These are phyloP conservation scores for Vultur gryphus DNA, from an alignment of 2,797 vertebrate species.

Conservation along the genomic window DNA sequence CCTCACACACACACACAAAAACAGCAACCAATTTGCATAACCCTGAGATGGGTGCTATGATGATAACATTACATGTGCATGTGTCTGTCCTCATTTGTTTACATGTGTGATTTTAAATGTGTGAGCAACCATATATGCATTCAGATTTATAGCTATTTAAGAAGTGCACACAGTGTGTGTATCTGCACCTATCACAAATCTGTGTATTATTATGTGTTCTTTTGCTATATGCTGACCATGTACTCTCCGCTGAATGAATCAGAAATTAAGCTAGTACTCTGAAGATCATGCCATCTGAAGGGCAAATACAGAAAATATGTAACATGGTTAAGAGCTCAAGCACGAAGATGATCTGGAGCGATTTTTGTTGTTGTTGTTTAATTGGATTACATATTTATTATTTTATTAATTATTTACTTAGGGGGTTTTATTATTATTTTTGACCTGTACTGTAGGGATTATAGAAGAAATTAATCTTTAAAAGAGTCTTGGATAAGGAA, in stretches of 20 bases:
- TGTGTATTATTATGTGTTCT: background rate
- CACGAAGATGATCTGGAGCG: background rate
- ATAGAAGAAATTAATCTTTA: conserved; percentile 15
- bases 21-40: background rate
- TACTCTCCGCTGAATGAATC: background rate
- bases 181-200: background rate
- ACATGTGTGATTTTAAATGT: background rate
- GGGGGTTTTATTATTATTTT: background rate
- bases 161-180: background rate
- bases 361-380: conserved; percentile 1
- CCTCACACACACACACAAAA: background rate
- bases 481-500: background rate
- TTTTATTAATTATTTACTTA: conserved; percentile 45
- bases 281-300: conserved; percentile 31
- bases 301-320: background rate
- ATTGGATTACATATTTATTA: conserved; percentile 21
- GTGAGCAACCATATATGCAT: background rate
- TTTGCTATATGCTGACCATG: background rate
- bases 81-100: conserved; percentile 4
- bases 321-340: background rate
- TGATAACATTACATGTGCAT: background rate
- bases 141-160: background rate
- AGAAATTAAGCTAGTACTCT: background rate
- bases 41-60: background rate
- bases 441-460: background rate